Base-by-base conservation (phyloP, 1,140 invertebrate species). In the Homarus americanus region DNA sequence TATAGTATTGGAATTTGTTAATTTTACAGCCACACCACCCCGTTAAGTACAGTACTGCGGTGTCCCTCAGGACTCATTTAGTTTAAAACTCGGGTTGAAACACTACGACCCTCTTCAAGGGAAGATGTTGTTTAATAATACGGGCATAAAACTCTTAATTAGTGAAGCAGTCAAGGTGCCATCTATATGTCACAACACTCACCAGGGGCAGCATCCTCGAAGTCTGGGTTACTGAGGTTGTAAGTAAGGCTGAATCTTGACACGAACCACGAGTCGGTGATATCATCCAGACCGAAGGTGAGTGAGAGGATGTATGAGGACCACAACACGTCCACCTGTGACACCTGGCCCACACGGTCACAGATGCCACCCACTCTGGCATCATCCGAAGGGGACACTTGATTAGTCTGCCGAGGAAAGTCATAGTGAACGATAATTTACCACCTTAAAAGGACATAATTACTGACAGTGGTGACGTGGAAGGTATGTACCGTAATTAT, bases 241-340 rank as follows among this genome's bases (percentile, higher is more conserved):
- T 83, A 84, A 7, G 49, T 90, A 28, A 83, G 80, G 36, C 44
- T 78, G 69, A 90, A 90, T 40, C 53, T 73, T 1, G 88, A 90
- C 28, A 90, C 88, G 32, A 83, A 90, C 88, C 88, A 90, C 9
- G 80, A 63, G 53, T 90, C 88, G 24, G 41, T 83, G 49, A 84
- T 10, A n/a, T 90, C 88, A 41, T 90, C 88, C 34, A 72, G 40
- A 36, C 88, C 88, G 36, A 90, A 90, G 36, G 40, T 41, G 20
- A 90, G 80, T 4, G 66, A 44, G 10, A 90, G 82, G 28, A 90
- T 58, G 69, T 75, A 66, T 7, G 79, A 41, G 2, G 44, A 24
- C 88, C 88, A 90, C n/a, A n/a, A 32, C 15, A 90, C 72, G 36
- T 63, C 73, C 66, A 90, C 20, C 82, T 83, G 63, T 0, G 88